Conservation (phyloP, 2,113 vertebrate genomes). For the Cyphomyrus plagiostoma region DNA sequence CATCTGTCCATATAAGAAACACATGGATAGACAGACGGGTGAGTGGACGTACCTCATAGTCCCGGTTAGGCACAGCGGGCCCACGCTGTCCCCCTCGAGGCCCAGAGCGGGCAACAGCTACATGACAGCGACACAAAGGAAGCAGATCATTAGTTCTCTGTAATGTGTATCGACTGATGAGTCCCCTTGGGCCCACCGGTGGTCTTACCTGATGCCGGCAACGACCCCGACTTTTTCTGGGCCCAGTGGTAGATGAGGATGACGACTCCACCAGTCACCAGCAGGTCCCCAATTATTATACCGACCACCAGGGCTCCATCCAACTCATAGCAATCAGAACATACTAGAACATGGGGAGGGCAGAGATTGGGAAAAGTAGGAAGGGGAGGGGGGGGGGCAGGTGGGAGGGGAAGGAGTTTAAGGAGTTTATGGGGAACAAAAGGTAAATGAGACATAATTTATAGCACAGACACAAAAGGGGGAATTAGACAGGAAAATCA, state of each 20-base stretch:
- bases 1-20: not conserved
- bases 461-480: not conserved
- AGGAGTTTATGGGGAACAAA: not conserved
- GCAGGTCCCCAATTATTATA: constrained; percentile 23
- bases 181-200: not conserved
- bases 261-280: constrained; percentile 37
- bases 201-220: constrained; percentile 15
- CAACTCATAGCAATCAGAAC: constrained; percentile 50
- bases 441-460: not conserved
- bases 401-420: not conserved
- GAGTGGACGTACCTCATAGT: constrained; percentile 50
- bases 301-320: fast-evolving
- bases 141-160: not conserved
- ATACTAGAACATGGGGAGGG: constrained; percentile 34
- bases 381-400: not conserved
- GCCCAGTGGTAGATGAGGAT: constrained; percentile 33
- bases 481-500: not conserved
- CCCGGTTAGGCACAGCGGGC: constrained; percentile 21
- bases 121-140: not conserved
- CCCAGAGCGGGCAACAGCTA: constrained; percentile 20
- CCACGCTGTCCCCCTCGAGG: constrained; percentile 8
- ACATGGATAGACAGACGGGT: not conserved
- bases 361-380: not conserved
- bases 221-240: constrained; percentile 29
- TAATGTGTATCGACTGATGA: not conserved